phyloP scores from a whole-genome alignment of 2,888 invertebrate genomes.

The Leucoma salicis region DNA sequence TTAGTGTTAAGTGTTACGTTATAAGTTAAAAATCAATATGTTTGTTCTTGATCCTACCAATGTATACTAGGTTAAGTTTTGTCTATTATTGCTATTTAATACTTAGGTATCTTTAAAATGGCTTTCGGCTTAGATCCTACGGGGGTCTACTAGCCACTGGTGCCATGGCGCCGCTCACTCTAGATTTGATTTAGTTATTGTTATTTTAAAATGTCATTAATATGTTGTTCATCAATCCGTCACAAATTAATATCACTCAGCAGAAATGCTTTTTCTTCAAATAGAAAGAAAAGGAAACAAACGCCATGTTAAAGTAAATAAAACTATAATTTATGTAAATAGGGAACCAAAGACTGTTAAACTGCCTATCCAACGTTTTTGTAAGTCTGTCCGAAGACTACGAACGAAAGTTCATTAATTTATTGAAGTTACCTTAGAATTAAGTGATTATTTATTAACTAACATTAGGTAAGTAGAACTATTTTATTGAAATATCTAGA shows the following conservation, averaged over 20 bases:
- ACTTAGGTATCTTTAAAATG: conserved; percentile 40
- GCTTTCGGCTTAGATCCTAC: conserved; percentile 61
- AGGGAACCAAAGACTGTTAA: conserved; percentile 78
- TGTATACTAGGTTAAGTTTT: conserved; percentile 50
- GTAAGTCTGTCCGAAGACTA: conserved; percentile 52
- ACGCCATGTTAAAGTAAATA: conserved; percentile 50
- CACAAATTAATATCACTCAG: conserved; percentile 68
- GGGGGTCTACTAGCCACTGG: conserved; percentile 52
- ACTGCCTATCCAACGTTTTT: conserved; percentile 53
- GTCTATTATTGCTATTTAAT: conserved; percentile 26
- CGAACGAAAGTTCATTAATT: conserved; percentile 60
- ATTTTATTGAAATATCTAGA: conserved; percentile 43
- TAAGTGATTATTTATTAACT: conserved; percentile 78
- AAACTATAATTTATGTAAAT: conserved; percentile 50
- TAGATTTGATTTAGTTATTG: conserved; percentile 17
- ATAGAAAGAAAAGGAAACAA: conserved; percentile 71
- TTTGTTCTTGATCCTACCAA: conserved; percentile 53
- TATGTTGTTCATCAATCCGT: conserved; percentile 55
- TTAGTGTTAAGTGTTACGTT: conserved; percentile 44
- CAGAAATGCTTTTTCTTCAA: conserved; percentile 67
- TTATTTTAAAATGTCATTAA: conserved; percentile 40
- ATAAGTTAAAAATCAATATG: conserved; percentile 36
- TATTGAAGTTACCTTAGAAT: conserved; percentile 77
- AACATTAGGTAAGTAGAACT: conserved; percentile 58
- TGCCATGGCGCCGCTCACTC: conserved; percentile 16